A percentile compares a stretch with the other conserved stretches of the same genome.
Evolutionary conservation across 2,113 vertebrate genomes (phyloP).

Genomic region (Chloroceryle aenea): DNA sequence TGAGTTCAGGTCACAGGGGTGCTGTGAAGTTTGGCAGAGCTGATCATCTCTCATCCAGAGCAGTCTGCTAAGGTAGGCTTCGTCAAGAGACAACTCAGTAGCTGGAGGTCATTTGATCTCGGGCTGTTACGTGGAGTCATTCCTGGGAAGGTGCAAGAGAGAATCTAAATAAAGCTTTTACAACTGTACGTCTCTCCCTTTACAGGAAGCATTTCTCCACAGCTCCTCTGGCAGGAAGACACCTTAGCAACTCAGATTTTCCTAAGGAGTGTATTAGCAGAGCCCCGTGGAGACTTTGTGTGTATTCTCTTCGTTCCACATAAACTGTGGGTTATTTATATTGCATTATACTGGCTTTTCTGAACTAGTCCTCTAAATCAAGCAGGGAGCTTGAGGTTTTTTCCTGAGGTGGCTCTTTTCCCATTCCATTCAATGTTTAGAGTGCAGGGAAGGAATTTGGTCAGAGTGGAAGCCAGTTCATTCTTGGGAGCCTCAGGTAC

Average conservation of each 20-base stretch:
- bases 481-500: neutral
- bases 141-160: neutral
- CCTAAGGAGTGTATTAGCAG: neutral
- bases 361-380: neutral
- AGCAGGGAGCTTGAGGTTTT: neutral
- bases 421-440: neutral
- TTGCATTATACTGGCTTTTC: neutral
- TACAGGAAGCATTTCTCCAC: neutral
- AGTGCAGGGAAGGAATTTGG: neutral
- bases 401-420: neutral
- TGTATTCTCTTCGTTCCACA: neutral
- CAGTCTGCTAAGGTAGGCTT: neutral
- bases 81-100: neutral
- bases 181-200: neutral
- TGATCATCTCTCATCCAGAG: neutral
- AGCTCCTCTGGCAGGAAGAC: neutral
- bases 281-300: neutral
- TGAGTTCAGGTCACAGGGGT: neutral
- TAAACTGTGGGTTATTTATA: neutral
- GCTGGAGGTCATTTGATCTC: neutral
- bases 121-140: neutral
- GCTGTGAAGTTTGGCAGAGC: neutral
- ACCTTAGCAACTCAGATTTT: neutral
- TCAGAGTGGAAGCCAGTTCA: neutral
- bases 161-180: neutral